A percentile compares a stretch with the other conserved stretches of the same genome.
These are phyloP conservation scores for Xenus cinereus DNA, from an alignment of 2,113 vertebrate species.

Conservation along the genomic window DNA sequence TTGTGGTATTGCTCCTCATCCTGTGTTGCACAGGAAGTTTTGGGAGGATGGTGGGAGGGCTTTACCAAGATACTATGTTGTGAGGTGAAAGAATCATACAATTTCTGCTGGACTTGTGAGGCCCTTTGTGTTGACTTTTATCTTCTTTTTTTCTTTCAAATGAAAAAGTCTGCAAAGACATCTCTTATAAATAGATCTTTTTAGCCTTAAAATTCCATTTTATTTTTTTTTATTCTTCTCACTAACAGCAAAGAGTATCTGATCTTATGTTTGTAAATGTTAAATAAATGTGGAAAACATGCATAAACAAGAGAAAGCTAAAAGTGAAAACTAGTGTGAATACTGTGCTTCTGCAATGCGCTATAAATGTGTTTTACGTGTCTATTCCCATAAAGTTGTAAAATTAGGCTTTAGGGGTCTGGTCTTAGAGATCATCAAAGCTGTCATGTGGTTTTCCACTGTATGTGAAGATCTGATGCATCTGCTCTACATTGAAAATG, in stretches of 20 bases:
- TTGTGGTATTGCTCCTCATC: background rate
- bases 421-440: background rate
- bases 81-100: background rate
- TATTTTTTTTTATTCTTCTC: background rate
- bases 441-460: background rate
- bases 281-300: background rate
- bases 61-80: background rate
- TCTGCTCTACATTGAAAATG: background rate
- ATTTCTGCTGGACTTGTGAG: background rate
- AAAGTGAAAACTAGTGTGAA: background rate
- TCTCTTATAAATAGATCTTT: background rate
- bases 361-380: background rate
- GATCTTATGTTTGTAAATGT: background rate
- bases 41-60: background rate
- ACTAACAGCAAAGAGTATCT: background rate
- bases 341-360: background rate
- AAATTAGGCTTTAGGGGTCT: background rate
- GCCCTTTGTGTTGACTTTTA: background rate
- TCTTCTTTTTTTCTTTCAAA: background rate
- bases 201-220: background rate
- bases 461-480: background rate
- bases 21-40: fast-evolving
- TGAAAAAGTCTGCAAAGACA: background rate
- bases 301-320: background rate
- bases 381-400: background rate